Evolutionary conservation across 2,888 invertebrate genomes (phyloP).

Genomic region (Eupelmus urozonus): DNA sequence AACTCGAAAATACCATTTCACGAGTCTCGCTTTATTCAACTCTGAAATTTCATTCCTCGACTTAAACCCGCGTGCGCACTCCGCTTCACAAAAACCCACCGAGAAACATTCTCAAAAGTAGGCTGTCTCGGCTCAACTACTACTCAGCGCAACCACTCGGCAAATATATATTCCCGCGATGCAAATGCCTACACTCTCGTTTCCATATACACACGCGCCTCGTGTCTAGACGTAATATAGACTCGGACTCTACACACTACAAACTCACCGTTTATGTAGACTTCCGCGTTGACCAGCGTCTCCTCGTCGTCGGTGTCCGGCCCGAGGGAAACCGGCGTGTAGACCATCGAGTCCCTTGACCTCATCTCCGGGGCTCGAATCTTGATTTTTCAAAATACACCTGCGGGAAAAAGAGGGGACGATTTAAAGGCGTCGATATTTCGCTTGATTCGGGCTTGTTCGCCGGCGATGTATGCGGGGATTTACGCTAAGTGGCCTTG

Average conservation of each 20-base stretch:
- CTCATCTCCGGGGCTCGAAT: conserved; percentile 66
- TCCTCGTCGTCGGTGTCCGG: conserved; percentile 76
- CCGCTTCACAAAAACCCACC: no score
- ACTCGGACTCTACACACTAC: background rate
- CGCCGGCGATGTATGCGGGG: background rate
- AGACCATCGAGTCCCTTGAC: conserved; percentile 73
- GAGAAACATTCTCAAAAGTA: no score
- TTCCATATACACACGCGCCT: background rate
- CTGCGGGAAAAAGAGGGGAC: background rate
- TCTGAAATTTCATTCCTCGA: no score
- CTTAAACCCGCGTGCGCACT: no score
- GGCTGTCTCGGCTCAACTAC: no score
- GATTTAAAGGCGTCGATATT: conserved; percentile 16
- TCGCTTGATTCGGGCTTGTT: background rate
- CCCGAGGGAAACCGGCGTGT: conserved; percentile 75
- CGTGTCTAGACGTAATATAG: background rate
- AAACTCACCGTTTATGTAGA: conserved; percentile 74
- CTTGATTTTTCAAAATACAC: no score
- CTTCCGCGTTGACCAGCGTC: conserved; percentile 74
- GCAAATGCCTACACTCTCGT: conserved; percentile 27
- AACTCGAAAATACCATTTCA: no score
- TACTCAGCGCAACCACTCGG: no score
- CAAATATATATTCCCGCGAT: conserved; percentile 28
- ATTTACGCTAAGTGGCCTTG: background rate
- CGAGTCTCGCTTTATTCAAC: no score